Conservation (phyloP, 2,113 vertebrate genomes). For the Urocolius indicus region DNA sequence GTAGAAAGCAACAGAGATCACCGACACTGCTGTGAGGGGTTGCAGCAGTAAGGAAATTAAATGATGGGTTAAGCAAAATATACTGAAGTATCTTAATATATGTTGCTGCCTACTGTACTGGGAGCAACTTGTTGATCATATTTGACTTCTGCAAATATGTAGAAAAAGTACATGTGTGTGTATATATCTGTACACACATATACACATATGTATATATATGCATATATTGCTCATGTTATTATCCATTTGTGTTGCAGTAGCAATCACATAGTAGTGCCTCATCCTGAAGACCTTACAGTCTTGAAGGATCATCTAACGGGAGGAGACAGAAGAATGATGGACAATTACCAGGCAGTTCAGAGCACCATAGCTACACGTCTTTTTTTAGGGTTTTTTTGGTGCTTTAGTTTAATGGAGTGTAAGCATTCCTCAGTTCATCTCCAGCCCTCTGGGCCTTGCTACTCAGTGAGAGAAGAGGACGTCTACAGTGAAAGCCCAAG, state of each 20-base stretch:
- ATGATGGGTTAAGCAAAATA: not conserved
- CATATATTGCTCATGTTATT: not conserved
- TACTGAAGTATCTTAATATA: not conserved
- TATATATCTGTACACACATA: rapidly evolving
- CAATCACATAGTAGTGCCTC: not conserved
- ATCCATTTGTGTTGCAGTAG: rapidly evolving
- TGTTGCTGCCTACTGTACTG: not conserved
- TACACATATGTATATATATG: not conserved
- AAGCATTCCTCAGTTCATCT: not conserved
- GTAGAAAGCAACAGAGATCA: not conserved
- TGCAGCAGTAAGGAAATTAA: not conserved
- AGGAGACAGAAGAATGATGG: not conserved
- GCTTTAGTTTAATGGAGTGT: not conserved
- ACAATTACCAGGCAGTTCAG: not conserved
- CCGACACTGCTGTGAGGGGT: not conserved
- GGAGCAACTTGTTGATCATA: not conserved
- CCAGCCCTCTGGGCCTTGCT: not conserved
- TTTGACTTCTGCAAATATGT: not conserved
- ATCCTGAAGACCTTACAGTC: not conserved
- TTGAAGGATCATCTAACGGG: not conserved
- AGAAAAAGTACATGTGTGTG: no score
- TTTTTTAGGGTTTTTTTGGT: not conserved
- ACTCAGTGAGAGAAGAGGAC: not conserved
- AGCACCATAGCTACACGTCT: not conserved
- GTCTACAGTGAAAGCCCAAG: not conserved